Evolutionary conservation across 1,140 invertebrate genomes (phyloP).

Genomic region (Eurosta solidaginis): DNA sequence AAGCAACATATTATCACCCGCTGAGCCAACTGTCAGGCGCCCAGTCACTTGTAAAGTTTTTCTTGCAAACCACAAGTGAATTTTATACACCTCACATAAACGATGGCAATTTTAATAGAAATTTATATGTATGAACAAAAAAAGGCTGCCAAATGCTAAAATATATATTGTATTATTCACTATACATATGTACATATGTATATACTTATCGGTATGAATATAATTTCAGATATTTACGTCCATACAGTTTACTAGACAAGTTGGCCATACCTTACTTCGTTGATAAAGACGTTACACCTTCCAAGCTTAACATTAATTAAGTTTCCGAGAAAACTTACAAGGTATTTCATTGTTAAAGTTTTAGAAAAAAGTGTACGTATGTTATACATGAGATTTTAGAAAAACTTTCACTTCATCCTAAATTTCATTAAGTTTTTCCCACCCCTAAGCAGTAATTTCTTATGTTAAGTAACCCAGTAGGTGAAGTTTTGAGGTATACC

Average conservation of each 20-base stretch:
- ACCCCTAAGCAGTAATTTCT: no score
- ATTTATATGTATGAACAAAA: not conserved
- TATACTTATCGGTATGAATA: not conserved
- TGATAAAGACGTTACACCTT: not conserved
- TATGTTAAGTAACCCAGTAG: no score
- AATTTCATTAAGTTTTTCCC: not conserved
- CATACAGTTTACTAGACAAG: no score
- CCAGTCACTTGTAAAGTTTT: not conserved
- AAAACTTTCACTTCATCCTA: not conserved
- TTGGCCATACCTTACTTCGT: not conserved
- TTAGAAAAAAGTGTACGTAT: not conserved
- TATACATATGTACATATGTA: not conserved
- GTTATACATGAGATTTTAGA: not conserved
- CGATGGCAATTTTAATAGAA: slow-evolving; percentile 7
- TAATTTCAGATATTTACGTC: no score
- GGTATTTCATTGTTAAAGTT: not conserved
- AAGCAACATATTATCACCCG: not conserved
- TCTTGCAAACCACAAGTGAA: not conserved
- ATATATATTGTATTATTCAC: not conserved
- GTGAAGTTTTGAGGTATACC: no score
- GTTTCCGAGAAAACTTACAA: not conserved
- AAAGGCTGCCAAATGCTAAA: not conserved
- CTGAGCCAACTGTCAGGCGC: not conserved
- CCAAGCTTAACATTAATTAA: not conserved
- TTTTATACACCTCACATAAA: slow-evolving; percentile 9